Percentiles rank a stretch among this genome's conserved stretches.
These are phyloP conservation scores for Leucophora obtusa DNA, from an alignment of 2,888 invertebrate genomes.

Conservation along the genomic window DNA sequence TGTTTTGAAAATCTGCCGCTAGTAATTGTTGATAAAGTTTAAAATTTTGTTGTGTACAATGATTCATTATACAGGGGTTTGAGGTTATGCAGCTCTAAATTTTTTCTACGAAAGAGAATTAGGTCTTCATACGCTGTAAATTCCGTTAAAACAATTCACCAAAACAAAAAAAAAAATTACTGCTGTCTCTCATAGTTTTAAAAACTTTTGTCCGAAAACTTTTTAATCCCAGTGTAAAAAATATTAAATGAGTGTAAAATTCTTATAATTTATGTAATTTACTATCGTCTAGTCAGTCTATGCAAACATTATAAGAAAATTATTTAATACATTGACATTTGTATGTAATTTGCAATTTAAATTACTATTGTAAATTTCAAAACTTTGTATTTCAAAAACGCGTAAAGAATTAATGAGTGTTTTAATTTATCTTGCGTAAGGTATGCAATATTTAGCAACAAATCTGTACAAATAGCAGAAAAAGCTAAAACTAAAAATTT, in stretches of 20 bases:
- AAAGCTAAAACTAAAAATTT: too few relatives aligned
- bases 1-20: neutral
- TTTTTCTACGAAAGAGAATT: too few relatives aligned
- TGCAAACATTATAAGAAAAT: neutral
- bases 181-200: too few relatives aligned
- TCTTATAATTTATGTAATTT: neutral
- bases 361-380: neutral
- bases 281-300: neutral
- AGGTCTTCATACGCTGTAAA: too few relatives aligned
- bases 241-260: neutral
- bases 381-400: neutral
- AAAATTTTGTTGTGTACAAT: neutral
- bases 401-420: neutral
- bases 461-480: too few relatives aligned
- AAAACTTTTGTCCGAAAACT: too few relatives aligned
- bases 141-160: too few relatives aligned
- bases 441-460: neutral
- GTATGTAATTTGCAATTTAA: neutral
- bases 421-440: neutral
- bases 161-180: too few relatives aligned
- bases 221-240: neutral
- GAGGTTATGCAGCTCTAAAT: neutral
- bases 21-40: neutral
- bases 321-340: conserved; percentile 3
- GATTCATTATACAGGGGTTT: neutral